Evolutionary conservation across 2,888 invertebrate genomes (phyloP), one percentile per base, ranked within the genome.

Genomic region (Netelia virgata): DNA sequence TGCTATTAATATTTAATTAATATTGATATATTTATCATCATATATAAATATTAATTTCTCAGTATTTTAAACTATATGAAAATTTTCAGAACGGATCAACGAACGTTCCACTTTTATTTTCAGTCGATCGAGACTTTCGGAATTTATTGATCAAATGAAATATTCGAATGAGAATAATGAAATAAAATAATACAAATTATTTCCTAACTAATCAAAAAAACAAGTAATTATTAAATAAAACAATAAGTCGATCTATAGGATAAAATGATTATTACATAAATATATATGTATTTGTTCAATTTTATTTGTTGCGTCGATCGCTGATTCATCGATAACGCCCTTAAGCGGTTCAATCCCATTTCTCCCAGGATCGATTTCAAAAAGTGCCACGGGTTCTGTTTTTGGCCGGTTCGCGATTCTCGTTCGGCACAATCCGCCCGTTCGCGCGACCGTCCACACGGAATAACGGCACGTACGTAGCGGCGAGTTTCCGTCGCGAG

Each of bases 281-380:
- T 14, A 47, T 11, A 14, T 3, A 11, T 14, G 5, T 28, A 3
- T 28, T 28, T 28, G 2, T 28, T 28, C 28, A 61, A 76, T 76
- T 80, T 80, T 80, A 80, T 84, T 80, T 76, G 80, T 80, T 66
- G 68, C 64, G 47, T 43, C 47, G 70, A 28, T 50, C 47, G 55
- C 53, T 59, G 78, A 74, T 75, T 76, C 70, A 80, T 83, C 75
- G 64, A 79, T 83, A 63, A 36, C 63, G 16, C 53, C 64, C 36
- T 76, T 57, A 14, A 14, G 3, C 47, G 47, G 10, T 47, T 11
- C 83, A 72, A 72, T 84, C 61, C 73, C 66, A 50, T 18, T 3
- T 43, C 8, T 59, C 50, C 28, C 47, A 47, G 11, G 47, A 47
- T 47, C 47, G 47, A 28, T 28, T 47, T 47, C 47, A 47, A 14